phyloP scores from a whole-genome alignment of 2,113 vertebrate species.

The Drymodes brunneopygia region DNA sequence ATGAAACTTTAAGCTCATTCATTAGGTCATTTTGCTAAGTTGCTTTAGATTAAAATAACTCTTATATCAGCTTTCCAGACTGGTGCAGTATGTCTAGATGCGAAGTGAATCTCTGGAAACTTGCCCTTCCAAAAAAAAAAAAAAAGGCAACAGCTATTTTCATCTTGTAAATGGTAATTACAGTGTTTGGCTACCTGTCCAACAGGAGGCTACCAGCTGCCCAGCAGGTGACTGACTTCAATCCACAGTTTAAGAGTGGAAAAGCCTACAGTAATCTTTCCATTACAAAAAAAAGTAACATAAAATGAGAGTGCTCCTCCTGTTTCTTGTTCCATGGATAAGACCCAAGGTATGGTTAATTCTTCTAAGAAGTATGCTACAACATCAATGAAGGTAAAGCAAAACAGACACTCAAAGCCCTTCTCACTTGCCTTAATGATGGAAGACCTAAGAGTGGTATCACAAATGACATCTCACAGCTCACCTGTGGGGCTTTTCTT shows the following conservation, averaged over 20 bases:
- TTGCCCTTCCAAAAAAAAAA: rapidly evolving
- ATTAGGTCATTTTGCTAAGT: neutral
- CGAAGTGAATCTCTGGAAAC: neutral
- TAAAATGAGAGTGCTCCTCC: neutral
- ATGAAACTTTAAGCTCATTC: neutral
- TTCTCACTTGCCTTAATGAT: neutral
- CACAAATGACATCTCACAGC: neutral
- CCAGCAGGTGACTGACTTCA: neutral
- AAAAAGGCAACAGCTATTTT: neutral
- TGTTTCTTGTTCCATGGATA: neutral
- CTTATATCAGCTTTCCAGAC: neutral
- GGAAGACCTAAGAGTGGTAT: neutral
- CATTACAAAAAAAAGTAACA: neutral
- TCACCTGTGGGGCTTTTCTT: neutral
- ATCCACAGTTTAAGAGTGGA: neutral
- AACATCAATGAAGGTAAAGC: neutral
- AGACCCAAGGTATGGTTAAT: neutral
- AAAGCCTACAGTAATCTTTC: neutral
- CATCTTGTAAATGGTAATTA: neutral
- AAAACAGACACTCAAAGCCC: neutral
- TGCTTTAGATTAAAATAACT: neutral
- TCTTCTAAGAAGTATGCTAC: neutral
- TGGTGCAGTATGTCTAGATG: neutral
- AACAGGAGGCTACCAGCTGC: neutral
- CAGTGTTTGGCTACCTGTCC: neutral